Evolutionary conservation across 2,888 invertebrate genomes (phyloP).

Genomic region (Idaea straminata): DNA sequence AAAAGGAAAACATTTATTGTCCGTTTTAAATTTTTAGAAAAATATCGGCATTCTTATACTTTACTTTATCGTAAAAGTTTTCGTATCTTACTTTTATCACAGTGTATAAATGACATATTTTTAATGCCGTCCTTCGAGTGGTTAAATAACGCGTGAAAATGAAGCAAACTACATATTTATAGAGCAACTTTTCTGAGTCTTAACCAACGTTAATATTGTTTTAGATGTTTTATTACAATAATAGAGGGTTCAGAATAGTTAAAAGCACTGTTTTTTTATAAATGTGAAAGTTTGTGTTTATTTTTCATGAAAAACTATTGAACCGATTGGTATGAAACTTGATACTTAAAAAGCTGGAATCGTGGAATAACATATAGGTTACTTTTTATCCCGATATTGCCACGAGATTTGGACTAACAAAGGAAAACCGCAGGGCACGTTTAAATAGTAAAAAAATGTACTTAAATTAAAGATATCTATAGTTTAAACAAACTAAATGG

Average conservation of each 20-base stretch:
- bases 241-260: too few species aligned
- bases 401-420: too few species aligned
- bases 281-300: too few species aligned
- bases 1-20: slow-evolving; percentile 3
- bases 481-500: not conserved
- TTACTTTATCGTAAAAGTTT: slow-evolving; percentile 22
- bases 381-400: too few species aligned
- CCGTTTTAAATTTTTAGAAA: slow-evolving; percentile 6
- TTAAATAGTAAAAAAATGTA: not conserved
- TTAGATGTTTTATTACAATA: too few species aligned
- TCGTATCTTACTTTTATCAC: slow-evolving; percentile 39
- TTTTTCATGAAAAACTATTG: too few species aligned
- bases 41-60: slow-evolving; percentile 7
- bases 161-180: not conserved
- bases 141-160: not conserved
- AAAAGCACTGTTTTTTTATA: too few species aligned
- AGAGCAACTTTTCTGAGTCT: not conserved
- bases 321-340: too few species aligned
- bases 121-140: not conserved
- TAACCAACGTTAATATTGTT: not conserved
- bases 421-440: not conserved
- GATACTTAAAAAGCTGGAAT: too few species aligned
- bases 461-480: not conserved
- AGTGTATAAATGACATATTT: slow-evolving; percentile 27
- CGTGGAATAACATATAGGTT: too few species aligned